Percentiles rank a stretch among this genome's conserved stretches.
Conservation (phyloP, 1,140 invertebrate species). For the Euwallacea fornicatus region DNA sequence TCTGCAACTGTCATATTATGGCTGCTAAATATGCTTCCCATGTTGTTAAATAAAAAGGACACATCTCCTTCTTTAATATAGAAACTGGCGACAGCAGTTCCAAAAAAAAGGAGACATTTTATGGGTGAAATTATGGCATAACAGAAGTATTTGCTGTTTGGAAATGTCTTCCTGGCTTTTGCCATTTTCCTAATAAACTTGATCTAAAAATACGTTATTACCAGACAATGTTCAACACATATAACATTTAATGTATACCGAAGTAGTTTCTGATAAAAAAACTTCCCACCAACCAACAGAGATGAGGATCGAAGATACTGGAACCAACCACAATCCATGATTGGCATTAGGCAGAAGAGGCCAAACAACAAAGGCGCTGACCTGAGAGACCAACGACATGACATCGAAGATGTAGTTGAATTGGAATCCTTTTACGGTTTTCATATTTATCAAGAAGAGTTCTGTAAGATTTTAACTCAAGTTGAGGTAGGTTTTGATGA, state of each 20-base stretch:
- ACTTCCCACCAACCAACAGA: slow-evolving; percentile 87
- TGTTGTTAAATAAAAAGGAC: slow-evolving; percentile 59
- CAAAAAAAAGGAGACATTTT: slow-evolving; percentile 67
- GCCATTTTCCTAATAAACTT: slow-evolving; percentile 56
- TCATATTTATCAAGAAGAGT: neutral
- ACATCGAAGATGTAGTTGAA: slow-evolving; percentile 43
- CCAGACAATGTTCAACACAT: neutral
- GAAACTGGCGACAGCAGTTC: slow-evolving; percentile 60
- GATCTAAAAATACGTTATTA: slow-evolving; percentile 2
- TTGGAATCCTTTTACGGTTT: neutral
- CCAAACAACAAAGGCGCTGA: slow-evolving; percentile 68
- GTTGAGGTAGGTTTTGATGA: neutral
- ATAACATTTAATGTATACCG: neutral
- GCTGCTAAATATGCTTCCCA: slow-evolving; percentile 55
- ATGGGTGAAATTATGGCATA: slow-evolving; percentile 70
- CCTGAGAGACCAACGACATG: slow-evolving; percentile 55
- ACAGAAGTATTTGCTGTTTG: slow-evolving; percentile 66
- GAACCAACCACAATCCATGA: slow-evolving; percentile 62
- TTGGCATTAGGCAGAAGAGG: slow-evolving; percentile 55
- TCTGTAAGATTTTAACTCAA: neutral
- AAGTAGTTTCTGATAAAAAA: slow-evolving; percentile 57
- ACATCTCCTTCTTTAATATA: slow-evolving; percentile 58
- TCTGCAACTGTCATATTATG: slow-evolving; percentile 63
- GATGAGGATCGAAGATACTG: slow-evolving; percentile 69
- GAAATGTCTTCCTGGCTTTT: slow-evolving; percentile 60